phyloP scores from a whole-genome alignment of 1,140 invertebrate species.

The Cherax destructor region DNA sequence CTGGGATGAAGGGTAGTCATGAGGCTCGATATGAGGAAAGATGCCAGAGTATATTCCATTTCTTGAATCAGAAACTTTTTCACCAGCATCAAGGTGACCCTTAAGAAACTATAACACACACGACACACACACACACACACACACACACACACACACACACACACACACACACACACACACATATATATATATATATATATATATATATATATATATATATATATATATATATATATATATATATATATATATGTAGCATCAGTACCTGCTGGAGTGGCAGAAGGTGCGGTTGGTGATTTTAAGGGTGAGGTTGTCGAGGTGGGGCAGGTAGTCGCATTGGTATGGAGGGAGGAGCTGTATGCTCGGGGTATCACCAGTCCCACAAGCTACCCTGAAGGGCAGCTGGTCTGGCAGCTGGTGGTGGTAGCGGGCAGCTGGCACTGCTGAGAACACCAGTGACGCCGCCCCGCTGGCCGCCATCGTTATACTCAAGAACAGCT shows the following conservation, averaged over 20 bases:
- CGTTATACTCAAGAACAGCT: slow-evolving; percentile 79
- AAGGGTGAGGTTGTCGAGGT: slow-evolving; percentile 17
- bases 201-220: too few relatives aligned
- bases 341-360: background rate
- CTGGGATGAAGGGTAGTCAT: too few relatives aligned
- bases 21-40: too few relatives aligned
- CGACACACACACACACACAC: too few relatives aligned
- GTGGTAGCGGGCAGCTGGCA: slow-evolving; percentile 55
- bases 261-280: slow-evolving; percentile 14
- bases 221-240: too few relatives aligned
- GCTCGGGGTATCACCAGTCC: background rate
- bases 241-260: too few relatives aligned
- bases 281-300: slow-evolving; percentile 16
- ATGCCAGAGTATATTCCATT: too few relatives aligned
- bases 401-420: slow-evolving; percentile 13
- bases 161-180: background rate
- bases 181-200: too few relatives aligned
- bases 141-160: too few relatives aligned
- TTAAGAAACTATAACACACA: background rate
- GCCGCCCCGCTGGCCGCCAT: slow-evolving; percentile 82
- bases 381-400: slow-evolving; percentile 18
- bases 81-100: too few relatives aligned
- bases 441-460: slow-evolving; percentile 63
- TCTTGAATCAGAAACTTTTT: too few relatives aligned
- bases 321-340: slow-evolving; percentile 41